Conservation (phyloP, 2,888 invertebrate genomes). For the Leptinotarsa haldemani region DNA sequence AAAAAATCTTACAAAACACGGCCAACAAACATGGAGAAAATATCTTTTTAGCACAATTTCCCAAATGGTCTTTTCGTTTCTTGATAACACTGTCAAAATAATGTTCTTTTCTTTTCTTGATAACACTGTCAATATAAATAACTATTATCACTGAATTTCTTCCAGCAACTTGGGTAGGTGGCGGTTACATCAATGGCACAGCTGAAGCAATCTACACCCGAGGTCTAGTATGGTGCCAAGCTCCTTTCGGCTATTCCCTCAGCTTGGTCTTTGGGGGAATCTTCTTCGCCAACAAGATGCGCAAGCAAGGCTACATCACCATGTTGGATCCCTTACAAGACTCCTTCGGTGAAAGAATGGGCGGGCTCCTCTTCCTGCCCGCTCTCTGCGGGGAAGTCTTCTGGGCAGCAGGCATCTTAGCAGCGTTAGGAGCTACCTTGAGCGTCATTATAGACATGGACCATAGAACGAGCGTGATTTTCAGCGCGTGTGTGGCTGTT, state of each 20-base stretch:
- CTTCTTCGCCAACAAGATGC: conserved; percentile 98
- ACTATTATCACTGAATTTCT: conserved; percentile 17
- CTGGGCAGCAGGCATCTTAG: conserved; percentile 98
- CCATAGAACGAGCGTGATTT: conserved; percentile 90
- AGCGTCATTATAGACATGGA: conserved; percentile 98
- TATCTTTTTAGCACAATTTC: no score
- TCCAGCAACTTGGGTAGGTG: conserved; percentile 98
- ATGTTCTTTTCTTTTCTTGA: no score
- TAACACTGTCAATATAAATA: no score
- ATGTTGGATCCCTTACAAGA: conserved; percentile 99
- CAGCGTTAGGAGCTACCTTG: conserved; percentile 94
- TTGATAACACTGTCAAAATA: no score
- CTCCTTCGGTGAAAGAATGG: conserved; percentile 97
- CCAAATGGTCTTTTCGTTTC: no score
- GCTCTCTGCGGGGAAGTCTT: conserved; percentile 95
- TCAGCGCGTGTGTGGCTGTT: conserved; percentile 95
- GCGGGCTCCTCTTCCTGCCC: conserved; percentile 94
- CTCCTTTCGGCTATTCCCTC: conserved; percentile 98
- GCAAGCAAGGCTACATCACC: conserved; percentile 96
- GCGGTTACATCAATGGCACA: conserved; percentile 99
- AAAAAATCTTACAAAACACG: no score
- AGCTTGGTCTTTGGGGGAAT: conserved; percentile 96
- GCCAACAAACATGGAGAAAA: no score
- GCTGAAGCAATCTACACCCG: conserved; percentile 95
- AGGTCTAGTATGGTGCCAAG: conserved; percentile 97